Base-by-base conservation (phyloP, 2,888 invertebrate genomes). In the Siphonodentalium dalli region DNA sequence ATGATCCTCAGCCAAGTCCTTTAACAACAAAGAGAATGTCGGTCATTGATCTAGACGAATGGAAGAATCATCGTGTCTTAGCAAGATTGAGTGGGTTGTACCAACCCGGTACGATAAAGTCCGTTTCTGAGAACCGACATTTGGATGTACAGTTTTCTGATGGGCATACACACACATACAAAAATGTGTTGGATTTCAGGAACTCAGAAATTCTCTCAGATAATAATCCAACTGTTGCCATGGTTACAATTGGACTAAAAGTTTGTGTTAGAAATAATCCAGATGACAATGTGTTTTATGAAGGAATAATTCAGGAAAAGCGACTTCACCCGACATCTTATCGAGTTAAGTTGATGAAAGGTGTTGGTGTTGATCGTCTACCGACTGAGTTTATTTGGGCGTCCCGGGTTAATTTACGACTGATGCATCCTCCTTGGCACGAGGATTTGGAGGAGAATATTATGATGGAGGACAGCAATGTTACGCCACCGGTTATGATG, bases 371-470 rank as follows among this genome's bases (percentile, higher is more conserved):
- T 13, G 57, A 62, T 21, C 53, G 46, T 34, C 54, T 57, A 38
- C 58, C 56, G 15, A 9, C 21, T 13, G 7, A 68, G 24, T 67
- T 67, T 20, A 65, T 74, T n/a, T 87, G 89, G 72, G 92, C 94
- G 60, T 90, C 92, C 75, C 86, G 97, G 31, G 93, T 96, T 4
- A 93, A 95, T 80, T 85, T 98, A 55, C 87, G 98, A 23, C 86
- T 98, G 24, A 84, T 96, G 65, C 88, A 90, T 76, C 94, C 96
- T 15, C 98, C 97, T 0, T 98, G 98, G 97, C 92, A 90, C 84
- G 98, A 97, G 74, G 97, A 98, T 83, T 82, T 97, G 54, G 92
- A 78, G 44, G 79, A 78, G 11, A 57, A 48, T 6, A 39, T 57
- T 15, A 53, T 55, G 2, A 65, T 67, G 27, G 53, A 61, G 34